phyloP scores from a whole-genome alignment of 2,888 invertebrate species.

The Microplitis manilae region DNA sequence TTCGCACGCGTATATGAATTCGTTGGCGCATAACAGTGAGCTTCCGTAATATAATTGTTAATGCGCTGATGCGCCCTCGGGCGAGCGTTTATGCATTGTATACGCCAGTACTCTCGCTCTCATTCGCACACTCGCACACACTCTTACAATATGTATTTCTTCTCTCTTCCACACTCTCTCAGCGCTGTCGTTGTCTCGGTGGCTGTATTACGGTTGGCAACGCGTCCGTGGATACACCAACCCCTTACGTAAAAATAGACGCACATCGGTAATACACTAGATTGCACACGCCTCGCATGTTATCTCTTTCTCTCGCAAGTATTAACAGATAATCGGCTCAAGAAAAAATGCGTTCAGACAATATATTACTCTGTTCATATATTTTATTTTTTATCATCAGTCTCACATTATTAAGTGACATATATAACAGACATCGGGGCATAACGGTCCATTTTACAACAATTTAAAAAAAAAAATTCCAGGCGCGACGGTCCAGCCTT shows the following conservation, averaged over 20 bases:
- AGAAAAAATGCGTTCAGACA: constrained; percentile 42
- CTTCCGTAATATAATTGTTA: constrained; percentile 70
- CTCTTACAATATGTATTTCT: neutral
- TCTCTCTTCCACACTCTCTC: constrained; percentile 28
- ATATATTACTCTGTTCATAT: constrained; percentile 32
- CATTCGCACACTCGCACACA: neutral
- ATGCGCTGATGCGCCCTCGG: constrained; percentile 67
- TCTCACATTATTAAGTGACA: too few species aligned
- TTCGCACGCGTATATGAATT: constrained; percentile 65
- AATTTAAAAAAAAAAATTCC: too few species aligned
- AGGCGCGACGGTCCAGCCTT: too few species aligned
- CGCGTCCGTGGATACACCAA: constrained; percentile 47
- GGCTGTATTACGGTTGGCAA: constrained; percentile 54
- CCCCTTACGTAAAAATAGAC: constrained; percentile 64
- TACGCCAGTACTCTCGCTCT: constrained; percentile 41
- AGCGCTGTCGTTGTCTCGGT: constrained; percentile 18
- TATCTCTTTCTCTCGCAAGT: constrained; percentile 70
- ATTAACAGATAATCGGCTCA: constrained; percentile 47
- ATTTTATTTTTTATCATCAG: too few species aligned
- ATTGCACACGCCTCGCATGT: constrained; percentile 75
- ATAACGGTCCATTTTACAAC: too few species aligned
- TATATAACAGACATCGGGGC: too few species aligned
- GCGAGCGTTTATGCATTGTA: constrained; percentile 63
- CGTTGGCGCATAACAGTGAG: constrained; percentile 65
- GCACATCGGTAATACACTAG: constrained; percentile 55